These are phyloP conservation scores for Brachyptera putata DNA, from an alignment of 2,888 invertebrate genomes.

Conservation along the genomic window DNA sequence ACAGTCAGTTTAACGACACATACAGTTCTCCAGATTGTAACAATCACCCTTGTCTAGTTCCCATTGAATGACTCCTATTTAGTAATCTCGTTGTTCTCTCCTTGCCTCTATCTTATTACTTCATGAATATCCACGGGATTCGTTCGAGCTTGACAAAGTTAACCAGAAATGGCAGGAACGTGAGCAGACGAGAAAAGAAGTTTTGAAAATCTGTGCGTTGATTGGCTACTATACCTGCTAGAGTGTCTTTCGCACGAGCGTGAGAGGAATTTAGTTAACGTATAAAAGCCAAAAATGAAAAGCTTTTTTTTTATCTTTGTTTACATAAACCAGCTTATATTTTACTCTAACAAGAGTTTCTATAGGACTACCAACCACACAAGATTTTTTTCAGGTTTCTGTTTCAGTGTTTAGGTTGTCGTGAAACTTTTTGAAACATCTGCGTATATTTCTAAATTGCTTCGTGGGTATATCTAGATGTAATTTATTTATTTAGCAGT, in stretches of 20 bases:
- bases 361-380: no score
- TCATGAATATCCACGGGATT: slow-evolving; percentile 29
- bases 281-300: background rate
- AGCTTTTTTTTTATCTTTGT: background rate
- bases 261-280: background rate
- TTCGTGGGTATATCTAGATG: no score
- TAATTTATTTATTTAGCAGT: no score
- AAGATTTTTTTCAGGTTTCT: no score
- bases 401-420: no score
- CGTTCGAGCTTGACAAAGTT: slow-evolving; percentile 27
- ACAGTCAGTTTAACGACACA: no score
- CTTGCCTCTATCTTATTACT: slow-evolving; percentile 26
- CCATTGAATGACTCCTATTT: slow-evolving; percentile 1
- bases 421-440: no score
- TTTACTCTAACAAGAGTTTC: no score
- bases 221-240: background rate
- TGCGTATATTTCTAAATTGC: no score
- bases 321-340: no score
- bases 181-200: slow-evolving; percentile 11
- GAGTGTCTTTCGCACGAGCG: background rate
- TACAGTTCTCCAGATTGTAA: slow-evolving; percentile 12
- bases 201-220: slow-evolving; percentile 14
- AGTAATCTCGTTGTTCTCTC: slow-evolving; percentile 18
- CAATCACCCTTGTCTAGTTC: background rate
- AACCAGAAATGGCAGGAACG: slow-evolving; percentile 13